These are phyloP conservation scores for Smithornis capensis DNA, from an alignment of 2,113 vertebrate genomes.

Conservation along the genomic window DNA sequence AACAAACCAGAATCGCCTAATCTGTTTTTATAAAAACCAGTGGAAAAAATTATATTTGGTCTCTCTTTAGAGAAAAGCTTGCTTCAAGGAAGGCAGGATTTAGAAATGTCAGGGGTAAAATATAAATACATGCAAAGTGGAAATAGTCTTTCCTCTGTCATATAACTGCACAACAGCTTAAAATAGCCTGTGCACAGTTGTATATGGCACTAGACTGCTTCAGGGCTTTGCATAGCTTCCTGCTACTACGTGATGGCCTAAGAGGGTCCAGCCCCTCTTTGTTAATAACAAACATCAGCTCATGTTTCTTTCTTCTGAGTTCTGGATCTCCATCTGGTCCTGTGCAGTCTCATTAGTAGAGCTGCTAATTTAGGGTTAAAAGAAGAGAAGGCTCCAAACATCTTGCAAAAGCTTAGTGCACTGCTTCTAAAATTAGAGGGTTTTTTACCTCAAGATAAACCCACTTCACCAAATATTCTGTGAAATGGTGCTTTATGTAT, in stretches of 20 bases:
- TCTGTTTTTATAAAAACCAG: not conserved
- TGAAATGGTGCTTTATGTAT: not conserved
- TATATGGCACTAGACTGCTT: not conserved
- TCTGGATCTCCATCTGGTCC: not conserved
- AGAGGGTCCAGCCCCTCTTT: not conserved
- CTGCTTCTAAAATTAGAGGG: not conserved
- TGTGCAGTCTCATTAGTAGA: not conserved
- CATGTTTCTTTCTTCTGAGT: not conserved
- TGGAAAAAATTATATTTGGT: not conserved
- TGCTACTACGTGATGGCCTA: not conserved
- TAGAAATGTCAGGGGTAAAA: constrained; percentile 11
- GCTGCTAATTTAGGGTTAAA: not conserved
- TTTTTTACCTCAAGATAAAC: not conserved
- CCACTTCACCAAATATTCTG: not conserved
- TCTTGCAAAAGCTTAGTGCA: not conserved
- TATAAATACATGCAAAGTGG: constrained; percentile 26
- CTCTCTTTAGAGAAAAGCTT: not conserved
- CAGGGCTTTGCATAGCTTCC: not conserved
- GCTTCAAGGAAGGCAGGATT: not conserved
- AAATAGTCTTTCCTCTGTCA: constrained; percentile 28
- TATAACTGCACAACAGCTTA: not conserved
- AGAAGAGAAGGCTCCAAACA: not conserved
- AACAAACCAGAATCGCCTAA: not conserved
- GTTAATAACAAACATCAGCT: not conserved
- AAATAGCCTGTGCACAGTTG: not conserved